Percentiles rank a stretch among this genome's conserved stretches.
phyloP scores from a whole-genome alignment of 2,113 vertebrate genomes.

The Eudyptes chrysolophus region DNA sequence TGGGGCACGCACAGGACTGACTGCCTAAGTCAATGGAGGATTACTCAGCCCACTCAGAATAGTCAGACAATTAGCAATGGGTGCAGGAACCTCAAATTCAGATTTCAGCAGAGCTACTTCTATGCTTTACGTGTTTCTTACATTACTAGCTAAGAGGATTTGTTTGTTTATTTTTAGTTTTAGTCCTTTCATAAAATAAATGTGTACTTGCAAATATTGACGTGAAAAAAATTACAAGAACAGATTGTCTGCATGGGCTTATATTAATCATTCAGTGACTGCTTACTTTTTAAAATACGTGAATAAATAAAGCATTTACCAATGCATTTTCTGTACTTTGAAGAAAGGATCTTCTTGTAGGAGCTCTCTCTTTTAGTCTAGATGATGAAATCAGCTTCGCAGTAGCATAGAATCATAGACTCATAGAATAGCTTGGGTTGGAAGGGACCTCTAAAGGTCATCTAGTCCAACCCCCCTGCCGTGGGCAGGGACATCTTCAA shows the following conservation, averaged over 20 bases:
- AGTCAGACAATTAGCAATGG: neutral
- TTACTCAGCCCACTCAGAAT: neutral
- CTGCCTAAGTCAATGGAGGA: neutral
- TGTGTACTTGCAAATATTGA: neutral
- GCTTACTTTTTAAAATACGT: neutral
- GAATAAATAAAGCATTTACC: neutral
- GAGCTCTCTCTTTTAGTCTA: neutral
- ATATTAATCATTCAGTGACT: neutral
- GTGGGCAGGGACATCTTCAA: no score
- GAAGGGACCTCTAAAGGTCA: no score
- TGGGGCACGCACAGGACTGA: neutral
- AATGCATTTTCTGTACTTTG: neutral
- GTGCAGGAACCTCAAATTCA: neutral
- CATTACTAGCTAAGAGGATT: neutral
- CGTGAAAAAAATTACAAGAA: neutral
- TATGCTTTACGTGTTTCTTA: neutral
- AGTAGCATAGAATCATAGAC: neutral
- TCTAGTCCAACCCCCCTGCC: no score
- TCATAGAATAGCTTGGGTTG: no score
- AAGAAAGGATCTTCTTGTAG: neutral
- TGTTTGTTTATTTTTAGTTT: neutral
- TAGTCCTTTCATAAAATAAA: neutral
- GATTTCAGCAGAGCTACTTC: neutral
- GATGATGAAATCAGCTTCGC: neutral
- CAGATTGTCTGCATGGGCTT: neutral